Percentiles rank a stretch among this genome's conserved stretches.
These are phyloP conservation scores for Oryctolagus cuniculus DNA, from an alignment of 2,113 vertebrate species.

Conservation along the genomic window DNA sequence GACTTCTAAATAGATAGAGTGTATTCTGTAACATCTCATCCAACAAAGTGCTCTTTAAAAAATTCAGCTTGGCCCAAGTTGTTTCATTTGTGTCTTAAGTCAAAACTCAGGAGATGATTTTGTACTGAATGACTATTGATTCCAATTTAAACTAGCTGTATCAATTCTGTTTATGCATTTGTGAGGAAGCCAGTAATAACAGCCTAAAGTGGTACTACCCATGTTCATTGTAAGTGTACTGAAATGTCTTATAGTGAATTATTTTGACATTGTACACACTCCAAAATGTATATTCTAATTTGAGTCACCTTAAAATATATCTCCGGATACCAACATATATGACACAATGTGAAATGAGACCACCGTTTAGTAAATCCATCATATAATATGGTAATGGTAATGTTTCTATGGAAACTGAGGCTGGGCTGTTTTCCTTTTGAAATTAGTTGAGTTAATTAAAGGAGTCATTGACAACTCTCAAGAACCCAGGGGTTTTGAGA, in stretches of 20 bases:
- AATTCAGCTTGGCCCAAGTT: not conserved
- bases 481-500: constrained; percentile 44
- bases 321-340: constrained; percentile 36
- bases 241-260: constrained; percentile 23
- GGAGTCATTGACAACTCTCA: constrained; percentile 21
- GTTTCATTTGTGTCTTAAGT: not conserved
- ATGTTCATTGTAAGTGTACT: constrained; percentile 27
- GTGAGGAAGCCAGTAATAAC: not conserved
- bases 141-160: constrained; percentile 33
- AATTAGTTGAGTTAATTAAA: constrained; percentile 53
- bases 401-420: constrained; percentile 75
- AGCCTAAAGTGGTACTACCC: not conserved
- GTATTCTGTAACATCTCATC: not conserved
- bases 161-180: constrained; percentile 11
- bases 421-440: constrained; percentile 53
- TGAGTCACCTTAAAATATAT: constrained; percentile 64
- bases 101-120: not conserved
- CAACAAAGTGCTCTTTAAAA: not conserved
- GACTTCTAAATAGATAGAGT: not conserved
- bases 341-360: constrained; percentile 12
- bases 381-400: not conserved
- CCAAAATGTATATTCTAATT: not conserved
- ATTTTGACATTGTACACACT: not conserved
- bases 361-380: not conserved
- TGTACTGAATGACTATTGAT: not conserved